These are phyloP conservation scores for Leptothorax acervorum DNA, from an alignment of 2,888 invertebrate genomes.

Conservation along the genomic window DNA sequence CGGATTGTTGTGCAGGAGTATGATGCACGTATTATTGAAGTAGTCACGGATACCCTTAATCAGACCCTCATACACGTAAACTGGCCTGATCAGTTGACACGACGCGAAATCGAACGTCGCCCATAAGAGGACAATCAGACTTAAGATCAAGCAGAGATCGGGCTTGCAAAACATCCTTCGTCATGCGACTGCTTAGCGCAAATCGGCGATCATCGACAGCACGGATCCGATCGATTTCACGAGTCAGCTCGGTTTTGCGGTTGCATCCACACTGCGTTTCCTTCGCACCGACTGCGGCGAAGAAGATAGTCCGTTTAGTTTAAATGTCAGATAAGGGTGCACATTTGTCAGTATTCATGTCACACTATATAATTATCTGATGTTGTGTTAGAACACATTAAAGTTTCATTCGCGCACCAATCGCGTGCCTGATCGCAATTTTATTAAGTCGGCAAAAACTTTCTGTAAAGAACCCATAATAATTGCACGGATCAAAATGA, in stretches of 20 bases:
- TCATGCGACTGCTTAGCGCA: not conserved
- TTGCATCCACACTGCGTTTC: not conserved
- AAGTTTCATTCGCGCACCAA: not conserved
- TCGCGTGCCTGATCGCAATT: not conserved
- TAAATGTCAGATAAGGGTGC: slow-evolving; percentile 7
- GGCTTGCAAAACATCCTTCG: not conserved
- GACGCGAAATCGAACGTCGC: not conserved
- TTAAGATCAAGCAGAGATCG: not conserved
- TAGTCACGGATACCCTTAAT: slow-evolving; percentile 79
- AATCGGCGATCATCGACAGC: not conserved
- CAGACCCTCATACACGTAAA: slow-evolving; percentile 76
- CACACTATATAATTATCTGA: not conserved
- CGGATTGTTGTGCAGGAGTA: slow-evolving; percentile 77
- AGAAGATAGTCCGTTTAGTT: not conserved
- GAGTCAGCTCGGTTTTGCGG: not conserved
- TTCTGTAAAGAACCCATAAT: not conserved
- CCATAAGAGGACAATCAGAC: not conserved
- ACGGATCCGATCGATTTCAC: not conserved
- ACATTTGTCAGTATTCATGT: not conserved
- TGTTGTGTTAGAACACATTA: not conserved
- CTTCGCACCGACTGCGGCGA: not conserved
- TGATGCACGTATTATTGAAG: slow-evolving; percentile 83
- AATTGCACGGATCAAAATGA: not conserved
- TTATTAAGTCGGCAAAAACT: no score
- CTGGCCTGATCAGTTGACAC: slow-evolving; percentile 74